Conservation (phyloP, 2,888 invertebrate species). For the Dromius quadrimaculatus region DNA sequence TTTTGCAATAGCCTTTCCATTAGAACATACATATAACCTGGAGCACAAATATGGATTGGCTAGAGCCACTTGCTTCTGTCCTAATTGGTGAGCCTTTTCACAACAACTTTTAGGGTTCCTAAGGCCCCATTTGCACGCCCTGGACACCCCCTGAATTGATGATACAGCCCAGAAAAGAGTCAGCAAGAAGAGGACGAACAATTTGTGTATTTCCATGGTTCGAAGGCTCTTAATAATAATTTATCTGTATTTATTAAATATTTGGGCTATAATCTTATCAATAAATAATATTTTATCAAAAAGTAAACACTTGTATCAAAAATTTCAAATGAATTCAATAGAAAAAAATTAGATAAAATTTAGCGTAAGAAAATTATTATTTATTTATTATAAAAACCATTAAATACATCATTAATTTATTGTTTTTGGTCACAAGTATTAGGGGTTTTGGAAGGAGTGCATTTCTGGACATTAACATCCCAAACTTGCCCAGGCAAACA, state of each 20-base stretch:
- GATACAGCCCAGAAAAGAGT: background rate
- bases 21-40: constrained; percentile 4
- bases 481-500: constrained; percentile 32
- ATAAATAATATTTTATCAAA: too few species aligned
- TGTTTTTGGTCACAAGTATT: background rate
- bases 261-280: too few species aligned
- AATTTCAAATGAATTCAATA: too few species aligned
- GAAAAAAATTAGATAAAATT: too few species aligned
- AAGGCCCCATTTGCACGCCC: background rate
- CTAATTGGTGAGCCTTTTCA: background rate
- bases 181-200: too few species aligned
- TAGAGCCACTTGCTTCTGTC: constrained; percentile 7
- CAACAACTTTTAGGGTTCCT: background rate
- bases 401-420: background rate
- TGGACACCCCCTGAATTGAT: background rate
- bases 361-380: too few species aligned
- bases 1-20: constrained; percentile 1
- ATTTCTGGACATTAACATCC: constrained; percentile 15
- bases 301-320: too few species aligned
- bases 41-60: constrained; percentile 3
- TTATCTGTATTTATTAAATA: too few species aligned
- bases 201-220: too few species aligned
- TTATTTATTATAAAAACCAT: too few species aligned
- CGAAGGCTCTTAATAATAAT: too few species aligned
- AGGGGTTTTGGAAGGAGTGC: background rate